Evolutionary conservation across 2,888 invertebrate species (phyloP).

Genomic region (Lamellibrachia satsuma): DNA sequence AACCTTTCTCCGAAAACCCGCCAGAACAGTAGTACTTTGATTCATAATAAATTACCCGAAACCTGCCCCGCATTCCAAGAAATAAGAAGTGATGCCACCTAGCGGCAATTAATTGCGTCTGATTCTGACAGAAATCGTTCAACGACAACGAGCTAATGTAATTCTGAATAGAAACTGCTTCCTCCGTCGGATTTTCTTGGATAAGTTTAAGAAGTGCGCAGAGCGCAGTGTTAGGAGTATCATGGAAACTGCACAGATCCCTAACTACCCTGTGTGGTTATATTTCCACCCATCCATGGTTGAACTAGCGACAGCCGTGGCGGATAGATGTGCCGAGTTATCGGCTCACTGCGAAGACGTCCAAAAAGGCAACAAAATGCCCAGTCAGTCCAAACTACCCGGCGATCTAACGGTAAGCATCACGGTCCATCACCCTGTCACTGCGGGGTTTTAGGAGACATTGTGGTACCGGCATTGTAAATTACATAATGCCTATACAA

Average conservation of each 20-base stretch:
- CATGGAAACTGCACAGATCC: not conserved
- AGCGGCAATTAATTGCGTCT: not conserved
- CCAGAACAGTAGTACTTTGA: too few relatives aligned
- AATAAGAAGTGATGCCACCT: conserved; percentile 3
- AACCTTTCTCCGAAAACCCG: too few relatives aligned
- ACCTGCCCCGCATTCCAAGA: not conserved
- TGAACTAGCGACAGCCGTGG: conserved; percentile 54
- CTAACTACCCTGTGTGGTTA: conserved; percentile 49
- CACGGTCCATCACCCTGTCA: not conserved
- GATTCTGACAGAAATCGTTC: not conserved
- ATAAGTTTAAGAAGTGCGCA: not conserved
- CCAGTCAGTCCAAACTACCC: not conserved
- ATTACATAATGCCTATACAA: not conserved
- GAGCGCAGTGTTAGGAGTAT: not conserved
- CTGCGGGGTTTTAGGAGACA: not conserved
- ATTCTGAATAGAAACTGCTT: not conserved
- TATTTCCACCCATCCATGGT: conserved; percentile 62
- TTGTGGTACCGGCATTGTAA: not conserved
- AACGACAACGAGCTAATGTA: not conserved
- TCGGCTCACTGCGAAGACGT: not conserved
- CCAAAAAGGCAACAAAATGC: not conserved
- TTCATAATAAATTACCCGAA: too few relatives aligned
- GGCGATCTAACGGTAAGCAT: not conserved
- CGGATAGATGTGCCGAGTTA: conserved; percentile 40
- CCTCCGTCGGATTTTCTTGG: not conserved